Conservation (phyloP, 2,888 invertebrate species). For the Cephalotes varians region DNA sequence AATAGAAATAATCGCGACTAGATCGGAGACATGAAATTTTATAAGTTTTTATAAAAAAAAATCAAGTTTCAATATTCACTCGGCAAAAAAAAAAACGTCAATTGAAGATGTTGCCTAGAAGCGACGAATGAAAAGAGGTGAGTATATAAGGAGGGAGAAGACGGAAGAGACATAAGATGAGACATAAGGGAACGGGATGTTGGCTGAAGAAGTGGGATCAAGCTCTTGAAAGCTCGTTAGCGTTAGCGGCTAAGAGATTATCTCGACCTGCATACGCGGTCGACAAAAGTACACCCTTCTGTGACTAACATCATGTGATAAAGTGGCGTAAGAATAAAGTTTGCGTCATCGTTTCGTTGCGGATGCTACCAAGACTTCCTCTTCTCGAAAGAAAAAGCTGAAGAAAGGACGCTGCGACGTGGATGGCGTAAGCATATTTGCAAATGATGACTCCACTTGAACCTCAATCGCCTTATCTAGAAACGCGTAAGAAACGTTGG, state of each 20-base stretch:
- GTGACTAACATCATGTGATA: slow-evolving; percentile 82
- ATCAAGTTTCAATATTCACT: slow-evolving; percentile 35
- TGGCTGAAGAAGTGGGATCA: slow-evolving; percentile 55
- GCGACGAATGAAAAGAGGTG: background rate
- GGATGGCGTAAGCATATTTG: slow-evolving; percentile 81
- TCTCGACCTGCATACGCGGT: slow-evolving; percentile 68
- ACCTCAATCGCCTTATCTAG: slow-evolving; percentile 76
- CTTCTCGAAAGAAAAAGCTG: slow-evolving; percentile 64
- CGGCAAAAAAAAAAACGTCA: background rate
- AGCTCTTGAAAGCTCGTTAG: slow-evolving; percentile 71
- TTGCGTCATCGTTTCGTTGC: slow-evolving; percentile 78
- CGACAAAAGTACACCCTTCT: slow-evolving; percentile 73
- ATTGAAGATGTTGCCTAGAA: slow-evolving; percentile 6
- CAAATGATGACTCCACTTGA: slow-evolving; percentile 83
- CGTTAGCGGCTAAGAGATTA: slow-evolving; percentile 74
- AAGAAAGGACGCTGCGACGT: slow-evolving; percentile 60
- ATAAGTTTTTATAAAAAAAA: slow-evolving; percentile 3
- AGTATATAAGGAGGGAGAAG: slow-evolving; percentile 11
- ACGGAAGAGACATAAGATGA: slow-evolving; percentile 52
- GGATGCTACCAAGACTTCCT: slow-evolving; percentile 75
- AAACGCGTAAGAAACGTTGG: slow-evolving; percentile 80
- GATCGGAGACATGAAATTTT: slow-evolving; percentile 59
- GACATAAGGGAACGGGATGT: slow-evolving; percentile 60
- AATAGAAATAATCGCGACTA: slow-evolving; percentile 45
- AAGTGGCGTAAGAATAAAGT: slow-evolving; percentile 86